Conservation (phyloP, 2,888 invertebrate genomes). For the Phaedon cochleariae region DNA sequence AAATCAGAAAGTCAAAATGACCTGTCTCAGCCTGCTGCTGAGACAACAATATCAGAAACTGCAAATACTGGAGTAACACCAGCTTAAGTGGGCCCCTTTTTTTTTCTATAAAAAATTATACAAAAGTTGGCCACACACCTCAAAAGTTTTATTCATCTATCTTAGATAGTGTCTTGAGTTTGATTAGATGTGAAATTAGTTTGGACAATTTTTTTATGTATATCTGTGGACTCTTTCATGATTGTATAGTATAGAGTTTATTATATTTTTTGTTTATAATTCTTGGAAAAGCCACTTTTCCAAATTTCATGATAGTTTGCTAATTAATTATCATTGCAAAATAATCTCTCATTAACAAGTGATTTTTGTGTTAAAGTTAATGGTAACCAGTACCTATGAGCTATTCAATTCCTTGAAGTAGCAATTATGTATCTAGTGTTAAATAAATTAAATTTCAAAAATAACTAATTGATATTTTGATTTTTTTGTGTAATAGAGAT, state of each 20-base stretch:
- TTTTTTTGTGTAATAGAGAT: constrained; percentile 15
- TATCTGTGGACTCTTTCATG: constrained; percentile 37
- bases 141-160: constrained; percentile 15
- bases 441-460: constrained; percentile 38
- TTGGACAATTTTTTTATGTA: constrained; percentile 25
- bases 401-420: constrained; percentile 23
- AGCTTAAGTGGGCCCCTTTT: constrained; percentile 39
- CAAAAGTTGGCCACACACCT: constrained; percentile 20
- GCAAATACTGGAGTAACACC: constrained; percentile 52
- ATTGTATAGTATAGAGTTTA: constrained; percentile 35
- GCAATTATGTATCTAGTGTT: constrained; percentile 37
- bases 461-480: constrained; percentile 29
- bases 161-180: constrained; percentile 20
- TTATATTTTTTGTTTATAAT: constrained; percentile 23
- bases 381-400: constrained; percentile 32
- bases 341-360: constrained; percentile 21
- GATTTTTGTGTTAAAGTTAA: constrained; percentile 27
- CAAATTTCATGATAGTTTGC: not conserved
- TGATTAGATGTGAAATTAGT: constrained; percentile 32
- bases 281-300: constrained; percentile 17
- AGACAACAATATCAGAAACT: constrained; percentile 50
- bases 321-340: constrained; percentile 19
- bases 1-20: constrained; percentile 52
- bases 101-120: constrained; percentile 14
- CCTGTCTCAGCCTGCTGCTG: constrained; percentile 50